phyloP scores from a whole-genome alignment of 2,888 invertebrate species.

The Lordiphosa andalusiaca region DNA sequence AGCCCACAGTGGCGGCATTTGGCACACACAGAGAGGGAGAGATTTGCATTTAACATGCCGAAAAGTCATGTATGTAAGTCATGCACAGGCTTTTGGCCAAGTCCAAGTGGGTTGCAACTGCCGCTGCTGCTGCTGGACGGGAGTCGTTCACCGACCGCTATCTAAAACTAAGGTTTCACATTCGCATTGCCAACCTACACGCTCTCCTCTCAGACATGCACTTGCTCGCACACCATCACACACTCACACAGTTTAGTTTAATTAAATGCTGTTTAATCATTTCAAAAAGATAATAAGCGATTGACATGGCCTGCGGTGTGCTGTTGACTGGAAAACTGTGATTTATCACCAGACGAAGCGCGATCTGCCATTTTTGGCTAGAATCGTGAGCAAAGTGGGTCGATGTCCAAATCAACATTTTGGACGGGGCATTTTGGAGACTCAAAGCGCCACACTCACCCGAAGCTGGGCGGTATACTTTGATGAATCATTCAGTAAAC shows the following conservation, averaged over 20 bases:
- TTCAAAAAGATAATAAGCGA: constrained; percentile 58
- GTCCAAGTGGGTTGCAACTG: constrained; percentile 27
- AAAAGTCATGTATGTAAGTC: constrained; percentile 59
- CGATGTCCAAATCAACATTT: constrained; percentile 40
- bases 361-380: constrained; percentile 54
- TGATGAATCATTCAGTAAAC: constrained; percentile 58
- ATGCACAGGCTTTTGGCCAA: constrained; percentile 28
- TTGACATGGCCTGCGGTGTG: constrained; percentile 45
- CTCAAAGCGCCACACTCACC: constrained; percentile 62
- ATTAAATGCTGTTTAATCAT: constrained; percentile 72
- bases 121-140: constrained; percentile 22
- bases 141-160: constrained; percentile 42
- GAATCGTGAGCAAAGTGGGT: constrained; percentile 67
- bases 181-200: constrained; percentile 4
- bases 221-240: constrained; percentile 25
- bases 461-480: constrained; percentile 38
- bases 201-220: constrained; percentile 10
- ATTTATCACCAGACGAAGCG: constrained; percentile 51
- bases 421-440: constrained; percentile 44
- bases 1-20: constrained; percentile 28
- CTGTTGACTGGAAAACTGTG: constrained; percentile 26
- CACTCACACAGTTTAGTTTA: constrained; percentile 52
- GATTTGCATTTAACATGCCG: constrained; percentile 61
- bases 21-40: constrained; percentile 27
- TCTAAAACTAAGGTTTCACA: not conserved